Base-by-base conservation (phyloP, 2,113 vertebrate genomes). In the Tautogolabrus adspersus region DNA sequence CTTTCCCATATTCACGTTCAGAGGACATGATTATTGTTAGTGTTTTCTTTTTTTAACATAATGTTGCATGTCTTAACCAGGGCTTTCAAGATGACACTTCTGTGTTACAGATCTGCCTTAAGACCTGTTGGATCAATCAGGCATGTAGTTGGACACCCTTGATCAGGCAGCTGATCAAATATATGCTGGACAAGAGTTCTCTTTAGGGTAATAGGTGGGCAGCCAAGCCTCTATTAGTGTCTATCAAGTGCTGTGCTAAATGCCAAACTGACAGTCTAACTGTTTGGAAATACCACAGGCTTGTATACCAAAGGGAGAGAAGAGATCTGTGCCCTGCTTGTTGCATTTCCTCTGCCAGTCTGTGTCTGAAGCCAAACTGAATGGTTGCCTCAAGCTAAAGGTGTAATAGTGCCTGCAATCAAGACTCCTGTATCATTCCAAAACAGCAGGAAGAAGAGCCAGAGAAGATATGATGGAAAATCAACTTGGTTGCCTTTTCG, bases 221-320 rank as follows among this genome's bases (percentile, higher is more conserved):
- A 82, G 79, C 89, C 85, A 75, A 83, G 72, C 51, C 76, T 84
- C 75, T 88, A 88, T 91, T 91, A 93, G 90, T 90, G 90, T 91
- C 90, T 77, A 90, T 92, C 90, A 90, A 75, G 61, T 47, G 47
- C 65, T 40, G 55, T 42, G 80, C 58, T 91, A 89, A 92, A 91
- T 90, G 84, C 86, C 90, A 89, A 63, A 82, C 75, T 78, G 87
- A 79, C 82, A 67, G 77, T 77, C 72, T 61, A 84, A 74, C 74
- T 77, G 67, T 90, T 82, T 79, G 66, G 74, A 88, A 86, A 89
- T 79, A 82, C 65, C 81, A 67, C 66, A 55, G 75, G 85, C 75
- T 73, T 61, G 76, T 66, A 64, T 74, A 82, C 87, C 78, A 80
- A 65, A 61, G 59, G 22, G 44, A 78, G 71, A 75, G 13, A 30